Percentiles rank a stretch among this genome's conserved stretches.
These are phyloP conservation scores for Melieria omissa DNA, from an alignment of 2,888 invertebrate genomes.

Conservation along the genomic window DNA sequence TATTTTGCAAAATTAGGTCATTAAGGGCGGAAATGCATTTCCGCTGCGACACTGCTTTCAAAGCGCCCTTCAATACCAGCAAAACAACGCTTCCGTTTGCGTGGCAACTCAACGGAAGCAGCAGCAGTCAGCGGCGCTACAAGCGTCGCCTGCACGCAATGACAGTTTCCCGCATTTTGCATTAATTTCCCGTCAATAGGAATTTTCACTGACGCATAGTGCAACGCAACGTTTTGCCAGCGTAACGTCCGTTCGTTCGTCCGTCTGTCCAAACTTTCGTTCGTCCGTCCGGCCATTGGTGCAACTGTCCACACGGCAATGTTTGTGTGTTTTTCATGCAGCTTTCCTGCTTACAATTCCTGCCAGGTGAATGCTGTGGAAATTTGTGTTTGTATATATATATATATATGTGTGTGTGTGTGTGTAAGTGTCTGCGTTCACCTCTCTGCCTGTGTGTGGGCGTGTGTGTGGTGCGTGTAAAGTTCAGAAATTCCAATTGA, in stretches of 20 bases:
- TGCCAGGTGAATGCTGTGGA: not conserved
- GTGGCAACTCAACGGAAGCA: not conserved
- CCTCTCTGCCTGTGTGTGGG: too few relatives aligned
- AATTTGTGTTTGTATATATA: too few relatives aligned
- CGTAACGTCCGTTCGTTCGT: not conserved
- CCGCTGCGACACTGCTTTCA: not conserved
- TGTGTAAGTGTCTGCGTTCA: too few relatives aligned
- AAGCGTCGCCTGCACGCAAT: not conserved
- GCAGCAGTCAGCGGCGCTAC: not conserved
- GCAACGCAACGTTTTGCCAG: too few relatives aligned
- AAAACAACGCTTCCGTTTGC: not conserved
- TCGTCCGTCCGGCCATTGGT: not conserved
- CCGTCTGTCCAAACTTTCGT: not conserved
- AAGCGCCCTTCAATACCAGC: too few relatives aligned
- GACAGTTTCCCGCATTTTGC: slow-evolving; percentile 10
- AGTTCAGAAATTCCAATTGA: too few relatives aligned
- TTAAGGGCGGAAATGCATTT: slow-evolving; percentile 22
- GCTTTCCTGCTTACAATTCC: not conserved
- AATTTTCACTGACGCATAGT: not conserved
- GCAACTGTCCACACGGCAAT: not conserved
- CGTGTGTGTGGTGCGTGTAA: too few relatives aligned
- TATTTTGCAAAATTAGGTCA: slow-evolving; percentile 10
- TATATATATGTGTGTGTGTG: too few relatives aligned
- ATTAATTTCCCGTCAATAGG: slow-evolving; percentile 12
- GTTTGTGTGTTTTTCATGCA: not conserved